phyloP scores from a whole-genome alignment of 2,797 vertebrate species.

The Mus minutoides region DNA sequence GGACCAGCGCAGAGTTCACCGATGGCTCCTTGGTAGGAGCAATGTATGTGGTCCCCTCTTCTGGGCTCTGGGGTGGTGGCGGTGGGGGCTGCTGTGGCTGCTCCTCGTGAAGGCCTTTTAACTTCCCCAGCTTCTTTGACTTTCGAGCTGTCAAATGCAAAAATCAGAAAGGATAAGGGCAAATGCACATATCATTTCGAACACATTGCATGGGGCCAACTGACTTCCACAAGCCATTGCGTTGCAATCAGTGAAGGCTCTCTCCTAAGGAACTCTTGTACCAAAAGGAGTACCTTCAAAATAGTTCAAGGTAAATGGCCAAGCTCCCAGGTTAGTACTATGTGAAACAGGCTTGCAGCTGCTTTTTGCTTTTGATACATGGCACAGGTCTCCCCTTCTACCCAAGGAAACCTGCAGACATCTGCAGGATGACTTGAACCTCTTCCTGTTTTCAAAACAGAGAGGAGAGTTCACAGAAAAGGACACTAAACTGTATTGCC shows the following conservation, averaged over 20 bases:
- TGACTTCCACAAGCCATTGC: not conserved
- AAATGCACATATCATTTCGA: fast-evolving
- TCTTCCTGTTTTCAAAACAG: not conserved
- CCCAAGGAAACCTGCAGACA: not conserved
- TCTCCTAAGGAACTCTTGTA: not conserved
- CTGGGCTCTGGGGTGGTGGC: conserved; percentile 90
- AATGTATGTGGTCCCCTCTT: conserved; percentile 93
- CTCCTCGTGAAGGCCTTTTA: conserved; percentile 96
- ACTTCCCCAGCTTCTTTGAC: conserved; percentile 97
- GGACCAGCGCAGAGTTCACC: conserved; percentile 92
- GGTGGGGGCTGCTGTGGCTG: conserved; percentile 83
- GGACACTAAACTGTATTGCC: not conserved
- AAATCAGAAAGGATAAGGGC: not conserved
- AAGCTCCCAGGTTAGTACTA: not conserved
- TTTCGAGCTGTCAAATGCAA: conserved; percentile 91
- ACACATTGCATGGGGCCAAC: not conserved
- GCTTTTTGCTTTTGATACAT: not conserved
- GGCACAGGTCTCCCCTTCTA: not conserved
- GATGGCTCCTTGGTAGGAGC: conserved; percentile 93
- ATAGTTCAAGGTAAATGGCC: not conserved
- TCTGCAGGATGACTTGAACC: not conserved
- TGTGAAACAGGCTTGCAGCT: not conserved
- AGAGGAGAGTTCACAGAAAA: not conserved
- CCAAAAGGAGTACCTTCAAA: not conserved
- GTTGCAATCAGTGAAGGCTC: not conserved